These are phyloP conservation scores for Paracentrotus lividus DNA, from an alignment of 53 echinoderm and acorn worm genomes.

Conservation along the genomic window DNA sequence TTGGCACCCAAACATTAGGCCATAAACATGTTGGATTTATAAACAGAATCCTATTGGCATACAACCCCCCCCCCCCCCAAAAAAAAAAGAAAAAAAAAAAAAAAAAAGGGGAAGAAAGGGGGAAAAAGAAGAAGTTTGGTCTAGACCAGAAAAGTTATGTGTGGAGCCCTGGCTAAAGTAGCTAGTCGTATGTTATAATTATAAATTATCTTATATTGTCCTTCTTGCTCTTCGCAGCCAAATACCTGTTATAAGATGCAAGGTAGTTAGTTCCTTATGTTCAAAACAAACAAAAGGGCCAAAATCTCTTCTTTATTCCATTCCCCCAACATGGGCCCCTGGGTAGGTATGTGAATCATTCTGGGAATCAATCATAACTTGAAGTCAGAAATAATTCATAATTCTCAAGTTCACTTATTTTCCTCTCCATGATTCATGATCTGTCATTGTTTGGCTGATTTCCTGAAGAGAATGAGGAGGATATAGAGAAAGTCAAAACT, in stretches of 20 bases:
- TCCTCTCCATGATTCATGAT: background rate
- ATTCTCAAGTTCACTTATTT: slow-evolving; percentile 3
- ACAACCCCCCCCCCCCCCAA: too few relatives aligned
- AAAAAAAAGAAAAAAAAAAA: too few relatives aligned
- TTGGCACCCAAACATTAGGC: too few relatives aligned
- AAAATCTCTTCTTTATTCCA: background rate
- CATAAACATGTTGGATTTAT: too few relatives aligned
- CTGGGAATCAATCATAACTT: slow-evolving; percentile 11
- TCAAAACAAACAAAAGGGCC: background rate
- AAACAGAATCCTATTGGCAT: too few relatives aligned
- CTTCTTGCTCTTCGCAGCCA: too few relatives aligned
- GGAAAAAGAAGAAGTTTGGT: background rate
- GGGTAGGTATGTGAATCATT: background rate
- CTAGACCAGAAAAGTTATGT: too few relatives aligned
- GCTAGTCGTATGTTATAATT: too few relatives aligned
- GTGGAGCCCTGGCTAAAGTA: too few relatives aligned
- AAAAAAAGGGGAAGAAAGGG: background rate
- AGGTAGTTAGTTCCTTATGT: background rate
- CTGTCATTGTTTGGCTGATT: background rate
- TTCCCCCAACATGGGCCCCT: background rate
- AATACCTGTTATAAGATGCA: background rate
- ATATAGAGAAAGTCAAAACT: background rate
- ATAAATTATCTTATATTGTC: too few relatives aligned
- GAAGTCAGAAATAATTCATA: slow-evolving; percentile 9
- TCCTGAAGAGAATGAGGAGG: background rate